These are phyloP conservation scores for Hypena proboscidalis DNA, from an alignment of 2,888 invertebrate species.

Conservation along the genomic window DNA sequence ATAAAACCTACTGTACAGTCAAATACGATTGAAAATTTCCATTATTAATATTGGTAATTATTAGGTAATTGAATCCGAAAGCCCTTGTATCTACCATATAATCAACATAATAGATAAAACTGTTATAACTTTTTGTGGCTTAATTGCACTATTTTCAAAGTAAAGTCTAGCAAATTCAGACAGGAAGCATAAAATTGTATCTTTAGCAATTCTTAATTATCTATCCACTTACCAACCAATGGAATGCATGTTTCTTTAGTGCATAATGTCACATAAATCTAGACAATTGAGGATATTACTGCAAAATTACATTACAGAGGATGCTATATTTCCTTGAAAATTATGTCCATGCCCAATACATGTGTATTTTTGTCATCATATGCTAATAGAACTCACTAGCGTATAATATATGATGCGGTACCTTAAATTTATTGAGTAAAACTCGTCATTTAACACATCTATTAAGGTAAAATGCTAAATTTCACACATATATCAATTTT, in stretches of 20 bases:
- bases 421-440: slow-evolving; percentile 31
- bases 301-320: slow-evolving; percentile 1
- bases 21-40: no score
- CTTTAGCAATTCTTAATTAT: no score
- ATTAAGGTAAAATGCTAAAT: slow-evolving; percentile 48
- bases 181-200: no score
- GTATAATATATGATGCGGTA: slow-evolving; percentile 33
- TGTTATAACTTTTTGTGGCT: no score
- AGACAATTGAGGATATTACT: not conserved
- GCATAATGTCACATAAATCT: not conserved
- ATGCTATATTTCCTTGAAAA: slow-evolving; percentile 9
- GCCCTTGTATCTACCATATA: no score
- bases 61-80: no score
- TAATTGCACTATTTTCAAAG: no score
- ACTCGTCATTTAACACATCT: slow-evolving; percentile 32
- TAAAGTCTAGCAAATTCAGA: no score
- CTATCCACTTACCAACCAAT: no score
- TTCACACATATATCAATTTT: slow-evolving; percentile 55
- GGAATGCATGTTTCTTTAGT: not conserved
- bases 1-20: no score
- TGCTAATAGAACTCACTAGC: slow-evolving; percentile 32
- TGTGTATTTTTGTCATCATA: slow-evolving; percentile 33
- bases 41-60: no score
- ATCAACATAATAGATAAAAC: no score
- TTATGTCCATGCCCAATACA: not conserved